Evolutionary conservation across 2,113 vertebrate genomes (phyloP), one percentile per base, ranked within the genome.

Genomic region (Platysteira castanea): DNA sequence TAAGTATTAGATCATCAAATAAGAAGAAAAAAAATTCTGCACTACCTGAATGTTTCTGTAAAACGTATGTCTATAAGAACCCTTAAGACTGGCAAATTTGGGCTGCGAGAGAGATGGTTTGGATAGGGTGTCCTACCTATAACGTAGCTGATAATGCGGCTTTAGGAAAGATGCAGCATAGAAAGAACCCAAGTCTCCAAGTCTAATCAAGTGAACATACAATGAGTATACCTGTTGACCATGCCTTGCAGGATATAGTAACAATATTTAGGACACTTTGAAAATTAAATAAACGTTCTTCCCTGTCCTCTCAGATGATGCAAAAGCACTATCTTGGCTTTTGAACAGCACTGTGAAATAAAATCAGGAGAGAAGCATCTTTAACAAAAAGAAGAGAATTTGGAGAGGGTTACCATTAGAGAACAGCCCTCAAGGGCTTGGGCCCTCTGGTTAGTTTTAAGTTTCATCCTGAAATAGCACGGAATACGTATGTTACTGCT

Each of bases 71-170:
- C 42, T 44, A 10, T 16, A 67, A 84, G 26, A 75, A 56, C 7
- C 15, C n/a, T 44, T 73, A 63, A 49, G 80, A 41, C 5, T 39
- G 15, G 19, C 20, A 71, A 19, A 65, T 53, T 2, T 61, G 49
- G 31, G 53, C 61, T 60, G 20, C 0, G 0, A 54, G 35, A 37
- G 37, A 53, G 35, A 67, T 23, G 12, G 23, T 60, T 82, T 49
- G 41, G 27, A 35, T 23, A 80, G 37, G 44, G 21, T 0, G 0
- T 30, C n/a, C 31, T 31, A 31, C 9, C 37, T 37, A 19, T n/a
- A 77, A 53, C 2, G 10, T 8, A 74, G 54, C 27, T 70, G 41
- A n/a, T 59, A 39, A 54, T 3, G 20, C 46, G 21, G 13, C 6
- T 67, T 70, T 70, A 50, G 73, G 30, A 46, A 65, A 77, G 20